phyloP scores from a whole-genome alignment of 2,797 vertebrate species.

The Chrysocyon brachyurus region DNA sequence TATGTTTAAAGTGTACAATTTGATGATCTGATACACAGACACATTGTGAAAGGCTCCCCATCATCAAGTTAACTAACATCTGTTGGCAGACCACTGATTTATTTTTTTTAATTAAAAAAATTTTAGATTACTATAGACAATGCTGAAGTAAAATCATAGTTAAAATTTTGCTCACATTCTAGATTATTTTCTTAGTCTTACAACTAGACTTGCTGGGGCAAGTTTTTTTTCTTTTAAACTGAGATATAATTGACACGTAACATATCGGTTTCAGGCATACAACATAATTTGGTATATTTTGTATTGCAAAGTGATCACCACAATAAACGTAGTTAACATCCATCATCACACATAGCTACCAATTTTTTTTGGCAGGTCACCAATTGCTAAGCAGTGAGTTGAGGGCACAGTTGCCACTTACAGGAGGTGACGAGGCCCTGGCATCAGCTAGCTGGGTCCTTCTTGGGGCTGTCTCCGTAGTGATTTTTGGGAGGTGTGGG shows the following conservation, averaged over 20 bases:
- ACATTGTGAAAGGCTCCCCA: background rate
- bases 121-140: background rate
- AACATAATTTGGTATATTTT: background rate
- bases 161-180: background rate
- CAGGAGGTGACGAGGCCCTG: background rate
- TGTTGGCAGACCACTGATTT: background rate
- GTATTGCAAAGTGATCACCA: background rate
- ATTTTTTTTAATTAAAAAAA: background rate
- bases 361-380: background rate
- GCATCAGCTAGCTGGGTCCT: background rate
- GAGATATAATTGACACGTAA: background rate
- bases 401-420: conserved; percentile 6
- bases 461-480: background rate
- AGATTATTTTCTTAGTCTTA: conserved; percentile 24
- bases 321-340: background rate
- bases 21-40: background rate
- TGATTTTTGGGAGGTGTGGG: background rate
- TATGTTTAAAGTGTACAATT: background rate
- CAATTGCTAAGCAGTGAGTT: conserved; percentile 36
- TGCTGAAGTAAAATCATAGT: background rate
- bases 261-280: background rate
- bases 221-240: background rate
- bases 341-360: background rate
- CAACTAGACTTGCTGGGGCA: background rate
- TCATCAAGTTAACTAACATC: background rate